These are phyloP conservation scores for Argyresthia goedartella DNA, from an alignment of 2,888 invertebrate genomes.

Conservation along the genomic window DNA sequence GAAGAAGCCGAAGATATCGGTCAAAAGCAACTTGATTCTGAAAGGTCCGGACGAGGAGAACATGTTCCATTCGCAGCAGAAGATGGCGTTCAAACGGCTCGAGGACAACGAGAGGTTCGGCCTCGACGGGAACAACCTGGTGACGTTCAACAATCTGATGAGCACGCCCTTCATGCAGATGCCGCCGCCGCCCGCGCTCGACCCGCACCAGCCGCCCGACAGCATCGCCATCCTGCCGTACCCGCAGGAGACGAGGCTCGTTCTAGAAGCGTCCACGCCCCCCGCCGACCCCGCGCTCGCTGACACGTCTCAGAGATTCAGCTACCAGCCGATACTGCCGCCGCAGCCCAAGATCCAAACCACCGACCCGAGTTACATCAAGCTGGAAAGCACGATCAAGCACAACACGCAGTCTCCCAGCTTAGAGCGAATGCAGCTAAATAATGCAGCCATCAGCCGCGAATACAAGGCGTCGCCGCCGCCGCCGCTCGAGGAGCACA, in stretches of 20 bases:
- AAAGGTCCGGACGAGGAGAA: conserved; percentile 63
- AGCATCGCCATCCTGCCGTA: conserved; percentile 36
- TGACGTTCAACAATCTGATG: conserved; percentile 59
- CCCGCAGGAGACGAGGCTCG: conserved; percentile 40
- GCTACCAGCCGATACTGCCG: conserved; percentile 49
- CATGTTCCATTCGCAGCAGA: conserved; percentile 63
- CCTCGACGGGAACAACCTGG: conserved; percentile 33
- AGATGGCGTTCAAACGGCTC: conserved; percentile 56
- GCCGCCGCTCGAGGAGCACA: conserved; percentile 55
- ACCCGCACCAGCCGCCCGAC: conserved; percentile 10
- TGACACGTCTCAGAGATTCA: conserved; percentile 45
- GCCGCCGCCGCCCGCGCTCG: conserved; percentile 43
- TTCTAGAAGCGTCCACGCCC: conserved; percentile 34
- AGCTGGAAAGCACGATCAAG: conserved; percentile 55
- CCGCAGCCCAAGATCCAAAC: conserved; percentile 48
- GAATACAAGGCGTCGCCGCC: conserved; percentile 63
- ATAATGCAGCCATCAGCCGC: conserved; percentile 38
- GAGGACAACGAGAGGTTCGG: conserved; percentile 57
- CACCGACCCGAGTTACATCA: conserved; percentile 59
- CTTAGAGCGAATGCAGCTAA: conserved; percentile 56
- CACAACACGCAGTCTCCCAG: conserved; percentile 61
- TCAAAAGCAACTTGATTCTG: conserved; percentile 61
- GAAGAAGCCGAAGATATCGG: conserved; percentile 65
- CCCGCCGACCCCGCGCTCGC: conserved; percentile 40
- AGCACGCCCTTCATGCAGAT: conserved; percentile 61